phyloP scores from a whole-genome alignment of 2,888 invertebrate genomes.

The Philhelius pedissequus region DNA sequence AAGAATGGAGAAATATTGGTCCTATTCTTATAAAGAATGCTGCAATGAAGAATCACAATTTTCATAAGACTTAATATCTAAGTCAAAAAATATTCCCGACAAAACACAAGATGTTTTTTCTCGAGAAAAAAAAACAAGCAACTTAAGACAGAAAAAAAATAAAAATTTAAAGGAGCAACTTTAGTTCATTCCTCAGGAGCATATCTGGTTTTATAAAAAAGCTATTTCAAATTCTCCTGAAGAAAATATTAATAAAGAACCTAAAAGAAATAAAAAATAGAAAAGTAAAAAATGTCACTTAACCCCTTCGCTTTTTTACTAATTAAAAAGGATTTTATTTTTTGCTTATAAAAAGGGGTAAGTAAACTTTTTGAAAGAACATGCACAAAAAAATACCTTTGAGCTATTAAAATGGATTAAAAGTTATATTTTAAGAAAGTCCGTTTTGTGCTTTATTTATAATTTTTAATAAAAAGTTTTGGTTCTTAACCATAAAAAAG shows the following conservation, averaged over 20 bases:
- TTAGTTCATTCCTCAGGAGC: not conserved
- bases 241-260: not conserved
- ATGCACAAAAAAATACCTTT: not conserved
- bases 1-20: too few species aligned
- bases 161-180: not conserved
- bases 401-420: not conserved
- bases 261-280: not conserved
- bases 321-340: not conserved
- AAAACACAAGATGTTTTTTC: too few species aligned
- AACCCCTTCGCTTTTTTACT: not conserved
- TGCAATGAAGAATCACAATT: too few species aligned
- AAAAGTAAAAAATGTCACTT: not conserved
- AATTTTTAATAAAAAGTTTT: too few species aligned
- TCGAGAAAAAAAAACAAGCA: too few species aligned
- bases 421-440: too few species aligned
- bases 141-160: too few species aligned
- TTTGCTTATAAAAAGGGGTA: not conserved
- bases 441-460: too few species aligned
- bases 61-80: too few species aligned
- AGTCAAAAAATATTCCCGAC: too few species aligned
- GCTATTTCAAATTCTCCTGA: not conserved
- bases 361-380: not conserved
- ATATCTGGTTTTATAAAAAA: not conserved
- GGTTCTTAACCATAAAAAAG: too few species aligned
- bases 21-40: too few species aligned